These are phyloP conservation scores for Vulpes lagopus DNA, from an alignment of 2,113 vertebrate species.

Conservation along the genomic window DNA sequence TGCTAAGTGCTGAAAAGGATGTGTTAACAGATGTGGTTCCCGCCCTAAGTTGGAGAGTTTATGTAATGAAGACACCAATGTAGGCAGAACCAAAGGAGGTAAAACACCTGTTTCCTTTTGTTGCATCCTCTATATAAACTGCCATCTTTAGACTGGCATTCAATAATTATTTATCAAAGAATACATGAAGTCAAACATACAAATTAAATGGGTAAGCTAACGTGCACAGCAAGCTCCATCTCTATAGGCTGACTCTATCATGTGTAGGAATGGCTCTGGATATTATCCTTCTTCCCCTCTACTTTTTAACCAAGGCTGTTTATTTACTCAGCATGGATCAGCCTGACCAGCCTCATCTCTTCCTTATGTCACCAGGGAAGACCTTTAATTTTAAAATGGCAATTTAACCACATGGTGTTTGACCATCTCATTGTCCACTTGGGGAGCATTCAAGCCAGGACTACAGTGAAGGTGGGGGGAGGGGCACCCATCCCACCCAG, in stretches of 20 bases:
- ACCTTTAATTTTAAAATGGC: background rate
- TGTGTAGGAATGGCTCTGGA: rapidly evolving
- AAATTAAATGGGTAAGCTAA: rapidly evolving
- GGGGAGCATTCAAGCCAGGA: background rate
- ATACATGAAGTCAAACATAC: background rate
- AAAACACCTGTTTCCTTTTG: background rate
- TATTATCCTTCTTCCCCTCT: background rate
- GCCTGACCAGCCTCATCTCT: background rate
- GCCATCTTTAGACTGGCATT: background rate
- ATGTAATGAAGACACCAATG: background rate
- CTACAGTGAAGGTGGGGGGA: background rate
- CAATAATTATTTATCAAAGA: background rate
- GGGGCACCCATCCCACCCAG: background rate
- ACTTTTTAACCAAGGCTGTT: background rate
- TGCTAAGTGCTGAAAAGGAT: slow-evolving; percentile 50
- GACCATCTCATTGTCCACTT: background rate
- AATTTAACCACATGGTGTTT: background rate
- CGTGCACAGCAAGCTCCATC: background rate
- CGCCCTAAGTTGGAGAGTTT: slow-evolving; percentile 40
- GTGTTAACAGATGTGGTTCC: slow-evolving; percentile 51
- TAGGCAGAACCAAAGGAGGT: background rate
- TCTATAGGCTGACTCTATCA: background rate
- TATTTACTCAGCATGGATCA: background rate
- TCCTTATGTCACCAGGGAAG: background rate
- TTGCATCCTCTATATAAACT: background rate